phyloP scores from a whole-genome alignment of 2,797 vertebrate genomes.

The Sorex maritimensis region DNA sequence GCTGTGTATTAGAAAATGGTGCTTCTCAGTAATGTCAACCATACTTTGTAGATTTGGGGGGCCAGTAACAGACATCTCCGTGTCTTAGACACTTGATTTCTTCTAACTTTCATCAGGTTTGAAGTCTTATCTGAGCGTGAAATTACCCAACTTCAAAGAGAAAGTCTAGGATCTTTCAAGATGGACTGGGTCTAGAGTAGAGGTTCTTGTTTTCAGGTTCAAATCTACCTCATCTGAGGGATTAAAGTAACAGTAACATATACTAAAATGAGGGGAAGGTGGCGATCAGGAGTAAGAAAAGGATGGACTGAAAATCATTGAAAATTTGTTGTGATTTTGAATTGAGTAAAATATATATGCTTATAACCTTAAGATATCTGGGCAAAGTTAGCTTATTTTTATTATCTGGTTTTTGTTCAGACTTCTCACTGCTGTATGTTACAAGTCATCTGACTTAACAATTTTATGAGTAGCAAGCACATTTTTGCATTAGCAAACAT shows the following conservation, averaged over 20 bases:
- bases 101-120: constrained; percentile 12
- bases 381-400: constrained; percentile 7
- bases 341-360: not conserved
- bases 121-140: not conserved
- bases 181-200: not conserved
- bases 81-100: not conserved
- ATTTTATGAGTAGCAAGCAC: constrained; percentile 11
- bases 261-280: not conserved
- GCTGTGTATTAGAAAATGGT: not conserved
- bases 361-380: not conserved
- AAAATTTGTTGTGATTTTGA: not conserved
- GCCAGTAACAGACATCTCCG: not conserved
- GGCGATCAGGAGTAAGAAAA: not conserved
- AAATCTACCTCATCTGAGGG: not conserved
- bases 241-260: not conserved
- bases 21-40: constrained; percentile 27
- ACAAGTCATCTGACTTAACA: constrained; percentile 8
- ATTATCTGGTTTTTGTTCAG: not conserved
- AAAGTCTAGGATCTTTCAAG: not conserved
- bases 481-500: constrained; percentile 2
- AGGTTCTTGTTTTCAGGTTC: not conserved
- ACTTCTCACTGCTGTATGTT: constrained; percentile 33
- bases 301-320: not conserved
- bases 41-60: not conserved
- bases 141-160: not conserved